phyloP scores from a whole-genome alignment of 2,797 vertebrate genomes.

The Ctenopoma multispine region DNA sequence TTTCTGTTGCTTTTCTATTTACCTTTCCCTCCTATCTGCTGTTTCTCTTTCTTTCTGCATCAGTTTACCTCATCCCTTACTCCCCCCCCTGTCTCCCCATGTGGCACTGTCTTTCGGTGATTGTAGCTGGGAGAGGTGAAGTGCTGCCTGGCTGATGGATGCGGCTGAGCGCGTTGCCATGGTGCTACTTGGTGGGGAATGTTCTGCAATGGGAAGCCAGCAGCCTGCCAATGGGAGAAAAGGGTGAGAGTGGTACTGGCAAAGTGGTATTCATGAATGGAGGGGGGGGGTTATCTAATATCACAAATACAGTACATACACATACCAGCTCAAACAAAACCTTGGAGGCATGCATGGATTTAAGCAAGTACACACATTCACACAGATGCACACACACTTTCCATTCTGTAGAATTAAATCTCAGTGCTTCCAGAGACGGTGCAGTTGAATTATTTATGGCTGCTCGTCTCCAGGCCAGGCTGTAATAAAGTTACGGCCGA shows the following conservation, averaged over 20 bases:
- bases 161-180: constrained; percentile 76
- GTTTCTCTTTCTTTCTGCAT: neutral
- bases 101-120: constrained; percentile 34
- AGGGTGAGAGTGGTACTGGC: constrained; percentile 42
- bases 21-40: neutral
- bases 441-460: constrained; percentile 90
- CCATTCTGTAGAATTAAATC: constrained; percentile 89
- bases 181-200: constrained; percentile 72
- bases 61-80: neutral
- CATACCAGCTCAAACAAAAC: constrained; percentile 55
- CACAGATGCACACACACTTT: constrained; percentile 66
- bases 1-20: neutral
- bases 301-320: constrained; percentile 65
- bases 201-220: constrained; percentile 66
- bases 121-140: constrained; percentile 54
- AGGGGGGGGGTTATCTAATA: constrained; percentile 73
- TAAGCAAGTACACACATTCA: constrained; percentile 27
- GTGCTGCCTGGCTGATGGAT: constrained; percentile 68
- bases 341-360: constrained; percentile 61
- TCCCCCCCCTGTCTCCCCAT: neutral
- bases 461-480: constrained; percentile 71
- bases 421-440: constrained; percentile 79
- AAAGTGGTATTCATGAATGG: constrained; percentile 25
- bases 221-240: constrained; percentile 81
- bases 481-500: constrained; percentile 88